Base-by-base conservation (phyloP, 1,140 invertebrate genomes). In the Trialeurodes vaporariorum region DNA sequence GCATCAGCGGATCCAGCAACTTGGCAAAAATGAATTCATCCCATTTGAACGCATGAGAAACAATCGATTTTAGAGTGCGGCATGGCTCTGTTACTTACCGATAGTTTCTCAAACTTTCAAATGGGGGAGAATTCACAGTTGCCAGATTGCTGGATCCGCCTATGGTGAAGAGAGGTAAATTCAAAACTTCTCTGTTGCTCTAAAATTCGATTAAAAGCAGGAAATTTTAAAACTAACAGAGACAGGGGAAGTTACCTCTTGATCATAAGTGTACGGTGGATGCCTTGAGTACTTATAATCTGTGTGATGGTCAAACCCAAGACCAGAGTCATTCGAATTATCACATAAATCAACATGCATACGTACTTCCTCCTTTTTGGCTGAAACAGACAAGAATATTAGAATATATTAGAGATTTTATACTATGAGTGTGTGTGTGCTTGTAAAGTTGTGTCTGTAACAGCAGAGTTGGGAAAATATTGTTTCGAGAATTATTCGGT, bases 301-400 rank as follows among this genome's bases (percentile, higher is more conserved):
- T 25, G 76, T 73, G 67, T 79, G 76, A 66, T 88, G 84, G 74
- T 89, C 88, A 63, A 87, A 88, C 25, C 89, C 89, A 64, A 92
- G 82, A 24, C 89, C 89, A 69, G 89, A 91, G 75, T 92, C 90
- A 79, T 91, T 91, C 27, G 89, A 91, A 79, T 90, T 91, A 77
- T 91, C 90, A 75, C 88, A 90, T 5, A 49, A 9, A 17, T 49
- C 34, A 9, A 49, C 34, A 49, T 49, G 5, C 34, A 49, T 49
- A 17, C 34, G 17, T 9, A 17, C 5, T 9, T 49, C 34, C 17
- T 49, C 34, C 17, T 49, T 49, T 49, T 49, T 49, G 34, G 34
- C 34, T 49, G 34, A 49, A 49, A 49, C 5, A 49, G 34, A 17
- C 5, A 9, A 9, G 17, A 49, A 17, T 49, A 9, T 49, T 9